Conservation (phyloP, 2,113 vertebrate genomes). For the Addax nasomaculatus region DNA sequence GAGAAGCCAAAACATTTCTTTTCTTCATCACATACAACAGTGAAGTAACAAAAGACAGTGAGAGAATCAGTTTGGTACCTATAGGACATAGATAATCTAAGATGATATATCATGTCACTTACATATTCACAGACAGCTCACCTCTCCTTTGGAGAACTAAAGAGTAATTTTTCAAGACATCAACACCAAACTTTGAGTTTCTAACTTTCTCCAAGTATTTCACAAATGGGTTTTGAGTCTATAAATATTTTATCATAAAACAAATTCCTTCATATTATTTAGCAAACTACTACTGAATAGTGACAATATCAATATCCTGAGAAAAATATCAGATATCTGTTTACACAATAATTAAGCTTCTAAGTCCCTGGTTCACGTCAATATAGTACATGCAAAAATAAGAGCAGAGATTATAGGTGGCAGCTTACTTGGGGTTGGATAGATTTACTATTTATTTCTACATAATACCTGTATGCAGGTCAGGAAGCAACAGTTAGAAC, state of each 20-base stretch:
- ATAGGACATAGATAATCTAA: neutral
- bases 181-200: neutral
- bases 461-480: neutral
- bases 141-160: neutral
- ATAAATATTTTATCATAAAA: neutral
- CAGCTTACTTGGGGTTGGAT: neutral
- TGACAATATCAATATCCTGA: neutral
- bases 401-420: neutral
- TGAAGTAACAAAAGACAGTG: neutral
- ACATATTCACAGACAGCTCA: neutral
- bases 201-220: neutral
- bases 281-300: neutral
- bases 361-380: neutral
- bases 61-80: neutral
- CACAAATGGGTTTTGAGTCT: neutral
- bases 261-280: neutral
- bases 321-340: neutral
- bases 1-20: neutral
- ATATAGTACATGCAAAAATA: neutral
- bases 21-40: neutral
- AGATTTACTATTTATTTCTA: constrained; percentile 22
- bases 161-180: neutral
- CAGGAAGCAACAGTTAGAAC: too few species aligned
- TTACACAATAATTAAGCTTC: neutral
- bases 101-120: neutral